phyloP scores from a whole-genome alignment of 2,113 vertebrate species.

The Syngnathus floridae region DNA sequence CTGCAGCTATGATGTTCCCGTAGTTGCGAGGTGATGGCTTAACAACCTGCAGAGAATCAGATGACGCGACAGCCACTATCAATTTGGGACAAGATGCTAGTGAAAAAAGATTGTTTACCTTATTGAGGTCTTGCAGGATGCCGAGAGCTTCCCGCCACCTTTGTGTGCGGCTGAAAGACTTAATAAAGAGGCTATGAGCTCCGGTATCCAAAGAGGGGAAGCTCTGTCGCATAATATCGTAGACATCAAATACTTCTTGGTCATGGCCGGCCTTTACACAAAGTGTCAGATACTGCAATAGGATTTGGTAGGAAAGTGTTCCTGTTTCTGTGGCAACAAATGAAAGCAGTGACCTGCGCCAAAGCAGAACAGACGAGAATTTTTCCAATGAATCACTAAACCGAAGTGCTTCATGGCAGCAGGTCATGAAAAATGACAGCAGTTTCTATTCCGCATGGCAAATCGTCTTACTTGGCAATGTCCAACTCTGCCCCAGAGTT shows the following conservation, averaged over 20 bases:
- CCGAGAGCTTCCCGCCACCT: constrained; percentile 77
- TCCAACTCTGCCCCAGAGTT: constrained; percentile 42
- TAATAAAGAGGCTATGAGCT: constrained; percentile 78
- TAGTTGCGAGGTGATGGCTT: constrained; percentile 77
- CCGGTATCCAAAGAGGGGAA: constrained; percentile 79
- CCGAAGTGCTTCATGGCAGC: neutral
- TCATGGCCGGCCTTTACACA: constrained; percentile 75
- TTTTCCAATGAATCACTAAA: neutral
- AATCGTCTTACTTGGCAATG: constrained; percentile 49
- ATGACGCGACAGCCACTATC: neutral
- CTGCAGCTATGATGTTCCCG: constrained; percentile 74
- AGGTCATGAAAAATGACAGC: neutral
- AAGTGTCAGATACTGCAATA: constrained; percentile 79
- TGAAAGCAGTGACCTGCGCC: constrained; percentile 79
- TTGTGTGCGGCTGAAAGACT: constrained; percentile 73
- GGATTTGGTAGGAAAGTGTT: constrained; percentile 75
- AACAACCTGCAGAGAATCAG: constrained; percentile 33
- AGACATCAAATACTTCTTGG: constrained; percentile 78
- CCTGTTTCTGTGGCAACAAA: constrained; percentile 73
- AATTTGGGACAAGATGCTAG: neutral
- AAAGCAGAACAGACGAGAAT: neutral
- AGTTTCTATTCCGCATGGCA: neutral
- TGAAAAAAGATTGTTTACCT: constrained; percentile 37
- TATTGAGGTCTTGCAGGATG: constrained; percentile 78
- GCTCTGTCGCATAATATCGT: constrained; percentile 79